Conservation (phyloP, 2,888 invertebrate genomes). For the Rutpela maculata region DNA sequence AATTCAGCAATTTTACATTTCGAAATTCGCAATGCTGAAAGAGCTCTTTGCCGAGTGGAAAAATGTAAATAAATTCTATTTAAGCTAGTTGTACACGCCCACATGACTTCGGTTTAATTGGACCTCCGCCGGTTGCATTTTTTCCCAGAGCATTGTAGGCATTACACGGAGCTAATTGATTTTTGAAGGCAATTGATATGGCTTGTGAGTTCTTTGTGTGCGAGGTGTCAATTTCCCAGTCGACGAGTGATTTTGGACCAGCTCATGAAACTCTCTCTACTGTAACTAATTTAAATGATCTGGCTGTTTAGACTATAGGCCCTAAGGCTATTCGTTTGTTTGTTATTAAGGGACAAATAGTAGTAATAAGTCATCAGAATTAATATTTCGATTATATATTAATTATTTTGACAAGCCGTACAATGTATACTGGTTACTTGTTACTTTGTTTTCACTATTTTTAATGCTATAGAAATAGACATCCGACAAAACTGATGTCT, state of each 20-base stretch:
- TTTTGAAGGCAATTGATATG: constrained; percentile 54
- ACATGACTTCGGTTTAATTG: constrained; percentile 30
- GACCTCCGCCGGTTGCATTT: constrained; percentile 34
- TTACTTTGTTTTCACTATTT: too few relatives aligned
- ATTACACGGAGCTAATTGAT: constrained; percentile 47
- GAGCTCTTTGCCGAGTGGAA: constrained; percentile 2
- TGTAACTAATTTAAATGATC: constrained; percentile 46
- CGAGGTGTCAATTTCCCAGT: constrained; percentile 53
- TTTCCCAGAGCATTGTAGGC: constrained; percentile 39
- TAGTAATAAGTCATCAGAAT: constrained; percentile 13
- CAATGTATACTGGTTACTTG: neutral
- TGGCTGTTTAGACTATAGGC: constrained; percentile 29
- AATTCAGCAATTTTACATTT: neutral
- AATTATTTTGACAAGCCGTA: neutral
- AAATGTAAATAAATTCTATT: constrained; percentile 26
- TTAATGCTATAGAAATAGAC: too few relatives aligned
- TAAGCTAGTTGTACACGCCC: constrained; percentile 7
- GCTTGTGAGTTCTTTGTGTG: constrained; percentile 51
- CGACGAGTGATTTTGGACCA: constrained; percentile 35
- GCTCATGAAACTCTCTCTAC: constrained; percentile 25
- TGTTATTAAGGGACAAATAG: constrained; percentile 25
- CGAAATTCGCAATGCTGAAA: neutral
- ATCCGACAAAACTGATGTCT: too few relatives aligned
- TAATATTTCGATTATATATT: constrained; percentile 5
- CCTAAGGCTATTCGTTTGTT: constrained; percentile 25